Evolutionary conservation across 2,797 vertebrate species (phyloP).

Genomic region (Enteromius afrohamiltoni): DNA sequence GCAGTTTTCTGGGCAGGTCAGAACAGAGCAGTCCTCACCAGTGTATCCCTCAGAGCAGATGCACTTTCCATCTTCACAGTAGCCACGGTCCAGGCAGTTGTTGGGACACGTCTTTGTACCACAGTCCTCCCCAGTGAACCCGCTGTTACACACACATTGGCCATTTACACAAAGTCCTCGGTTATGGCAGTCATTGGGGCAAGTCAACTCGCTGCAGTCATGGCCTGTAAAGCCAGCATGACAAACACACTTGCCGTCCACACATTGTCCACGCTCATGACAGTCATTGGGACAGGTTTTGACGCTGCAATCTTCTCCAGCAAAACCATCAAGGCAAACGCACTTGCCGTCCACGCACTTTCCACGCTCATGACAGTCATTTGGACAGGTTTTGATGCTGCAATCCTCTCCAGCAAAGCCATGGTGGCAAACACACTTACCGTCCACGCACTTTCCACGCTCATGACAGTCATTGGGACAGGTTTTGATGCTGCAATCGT

Average conservation of each 20-base stretch:
- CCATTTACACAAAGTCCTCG: slow-evolving; percentile 84
- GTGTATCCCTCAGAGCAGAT: slow-evolving; percentile 83
- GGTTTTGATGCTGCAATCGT: slow-evolving; percentile 81
- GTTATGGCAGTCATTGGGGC: slow-evolving; percentile 82
- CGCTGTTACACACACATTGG: slow-evolving; percentile 85
- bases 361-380: slow-evolving; percentile 80
- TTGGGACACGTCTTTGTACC: slow-evolving; percentile 84
- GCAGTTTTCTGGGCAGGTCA: slow-evolving; percentile 86
- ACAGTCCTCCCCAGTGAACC: slow-evolving; percentile 85
- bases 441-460: slow-evolving; percentile 81
- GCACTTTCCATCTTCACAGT: slow-evolving; percentile 81
- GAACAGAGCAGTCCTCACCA: slow-evolving; percentile 81
- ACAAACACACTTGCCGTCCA: slow-evolving; percentile 85
- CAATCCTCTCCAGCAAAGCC: neutral
- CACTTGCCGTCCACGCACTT: slow-evolving; percentile 83
- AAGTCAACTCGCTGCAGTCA: slow-evolving; percentile 85
- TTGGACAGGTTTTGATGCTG: slow-evolving; percentile 72
- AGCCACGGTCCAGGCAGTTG: slow-evolving; percentile 83
- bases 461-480: slow-evolving; percentile 83
- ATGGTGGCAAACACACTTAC: slow-evolving; percentile 80
- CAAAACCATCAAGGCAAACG: slow-evolving; percentile 80
- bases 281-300: slow-evolving; percentile 87
- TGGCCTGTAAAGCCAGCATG: slow-evolving; percentile 78
- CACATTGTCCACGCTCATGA: slow-evolving; percentile 81
- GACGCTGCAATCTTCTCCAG: slow-evolving; percentile 78